phyloP scores from a whole-genome alignment of 2,797 vertebrate species.

The Xiphorhynchus erythropygius region DNA sequence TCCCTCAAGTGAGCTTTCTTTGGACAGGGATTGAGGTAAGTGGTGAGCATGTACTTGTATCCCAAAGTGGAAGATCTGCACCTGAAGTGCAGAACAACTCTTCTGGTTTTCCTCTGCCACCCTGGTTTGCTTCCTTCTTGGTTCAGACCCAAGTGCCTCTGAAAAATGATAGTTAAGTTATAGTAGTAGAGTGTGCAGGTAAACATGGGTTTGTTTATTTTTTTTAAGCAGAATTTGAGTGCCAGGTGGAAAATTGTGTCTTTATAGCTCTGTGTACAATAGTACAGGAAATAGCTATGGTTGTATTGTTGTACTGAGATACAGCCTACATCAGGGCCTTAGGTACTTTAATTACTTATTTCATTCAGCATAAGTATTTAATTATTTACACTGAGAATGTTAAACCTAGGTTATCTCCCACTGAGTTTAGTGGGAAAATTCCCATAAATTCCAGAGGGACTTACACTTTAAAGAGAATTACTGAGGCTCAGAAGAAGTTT shows the following conservation, averaged over 20 bases:
- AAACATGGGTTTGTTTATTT: neutral
- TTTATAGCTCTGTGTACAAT: neutral
- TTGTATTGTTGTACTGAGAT: neutral
- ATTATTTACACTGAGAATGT: neutral
- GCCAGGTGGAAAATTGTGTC: neutral
- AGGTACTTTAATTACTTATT: neutral
- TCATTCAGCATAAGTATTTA: neutral
- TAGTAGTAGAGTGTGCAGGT: neutral
- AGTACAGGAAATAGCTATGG: neutral
- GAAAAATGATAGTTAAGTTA: neutral
- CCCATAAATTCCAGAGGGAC: neutral
- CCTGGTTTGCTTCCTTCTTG: neutral
- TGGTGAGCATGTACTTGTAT: neutral
- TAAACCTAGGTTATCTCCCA: neutral
- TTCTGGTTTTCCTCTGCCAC: neutral
- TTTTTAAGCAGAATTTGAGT: neutral
- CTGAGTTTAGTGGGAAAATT: neutral
- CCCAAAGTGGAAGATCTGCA: neutral
- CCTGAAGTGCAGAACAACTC: neutral
- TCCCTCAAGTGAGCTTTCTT: neutral
- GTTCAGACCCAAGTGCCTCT: neutral
- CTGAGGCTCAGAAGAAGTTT: neutral
- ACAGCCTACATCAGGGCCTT: neutral
- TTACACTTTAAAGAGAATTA: neutral
- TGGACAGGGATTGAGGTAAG: neutral